Base-by-base conservation (phyloP, 92 coral and sea anemone genomes). In the Nematostella vectensis region DNA sequence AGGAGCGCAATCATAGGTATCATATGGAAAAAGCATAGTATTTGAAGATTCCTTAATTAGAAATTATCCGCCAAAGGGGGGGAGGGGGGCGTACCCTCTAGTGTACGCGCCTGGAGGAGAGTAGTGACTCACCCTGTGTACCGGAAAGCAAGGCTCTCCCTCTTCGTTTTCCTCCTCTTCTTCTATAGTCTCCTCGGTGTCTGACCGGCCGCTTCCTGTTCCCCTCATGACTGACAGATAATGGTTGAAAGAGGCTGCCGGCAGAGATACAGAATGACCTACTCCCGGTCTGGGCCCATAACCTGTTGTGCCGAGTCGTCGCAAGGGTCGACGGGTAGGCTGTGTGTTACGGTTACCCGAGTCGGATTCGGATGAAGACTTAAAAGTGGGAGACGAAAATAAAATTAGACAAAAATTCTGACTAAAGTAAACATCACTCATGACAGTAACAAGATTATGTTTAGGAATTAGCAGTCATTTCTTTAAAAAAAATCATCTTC, bases 221-320 rank as follows among this genome's bases (percentile, higher is more conserved):
- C 38, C 61, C 29, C 57, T 65, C 37, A 80, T 48, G 13, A 48
- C 61, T 11, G 81, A 69, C 27, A 80, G 29, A 51, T 85, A 85
- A 56, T 71, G 88, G 20, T 67, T 71, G 56, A 85, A 61, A 9
- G 88, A 76, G 8, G 64, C 68, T 0, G 72, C 47, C 3, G 95
- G 95, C 16, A 85, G 83, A 16, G 95, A 85, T n/a, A 80, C 77
- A 11, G 88, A 78, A 40, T 85, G 95, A 17, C 81, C 84, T 9
- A 85, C 54, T 28, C 25, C 55, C 29, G 84, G 74, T 54, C 80
- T 64, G 24, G 28, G 31, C 1, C 55, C 6, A 23, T 18, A 10
- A 6, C 8, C 40, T 6, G 8, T 19, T 16, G 70, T 79, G 48
- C 80, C 71, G 9, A 66, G 23, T 38, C 70, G 81, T n/a, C 74